Evolutionary conservation across 2,113 vertebrate genomes (phyloP).

Genomic region (Cinclus cinclus): DNA sequence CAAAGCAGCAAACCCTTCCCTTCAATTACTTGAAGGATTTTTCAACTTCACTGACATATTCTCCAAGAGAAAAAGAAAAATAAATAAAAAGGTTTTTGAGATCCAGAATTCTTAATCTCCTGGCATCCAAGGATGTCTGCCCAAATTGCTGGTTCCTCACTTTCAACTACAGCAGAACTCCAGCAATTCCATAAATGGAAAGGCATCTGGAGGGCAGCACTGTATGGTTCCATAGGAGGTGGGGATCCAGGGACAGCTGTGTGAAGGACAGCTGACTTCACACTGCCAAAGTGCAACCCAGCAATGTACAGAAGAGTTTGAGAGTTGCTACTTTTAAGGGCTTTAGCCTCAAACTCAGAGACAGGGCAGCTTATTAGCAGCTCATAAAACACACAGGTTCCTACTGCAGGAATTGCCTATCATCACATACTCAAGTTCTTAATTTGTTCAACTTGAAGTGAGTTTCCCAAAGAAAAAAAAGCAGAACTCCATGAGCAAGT

Average conservation of each 20-base stretch:
- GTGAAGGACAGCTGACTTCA: background rate
- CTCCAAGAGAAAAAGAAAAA: background rate
- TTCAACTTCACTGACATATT: background rate
- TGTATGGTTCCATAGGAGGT: fast-evolving
- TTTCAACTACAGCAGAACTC: background rate
- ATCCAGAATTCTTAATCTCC: background rate
- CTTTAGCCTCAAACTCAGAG: background rate
- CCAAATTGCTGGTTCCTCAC: background rate
- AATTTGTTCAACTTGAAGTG: background rate
- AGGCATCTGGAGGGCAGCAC: background rate
- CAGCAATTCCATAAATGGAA: background rate
- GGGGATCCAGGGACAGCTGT: fast-evolving
- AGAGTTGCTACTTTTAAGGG: background rate
- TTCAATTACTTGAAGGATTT: background rate
- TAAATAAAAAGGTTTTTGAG: fast-evolving
- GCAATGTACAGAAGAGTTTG: background rate
- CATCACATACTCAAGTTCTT: background rate
- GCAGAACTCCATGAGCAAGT: background rate
- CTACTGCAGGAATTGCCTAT: background rate
- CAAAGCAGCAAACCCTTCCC: background rate
- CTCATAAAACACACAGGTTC: background rate
- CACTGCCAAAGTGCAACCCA: background rate
- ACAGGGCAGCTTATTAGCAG: background rate
- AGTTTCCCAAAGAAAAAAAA: background rate
- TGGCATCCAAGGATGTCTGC: background rate